These are phyloP conservation scores for Capromys pilorides DNA, from an alignment of 2,797 vertebrate genomes.

Conservation along the genomic window DNA sequence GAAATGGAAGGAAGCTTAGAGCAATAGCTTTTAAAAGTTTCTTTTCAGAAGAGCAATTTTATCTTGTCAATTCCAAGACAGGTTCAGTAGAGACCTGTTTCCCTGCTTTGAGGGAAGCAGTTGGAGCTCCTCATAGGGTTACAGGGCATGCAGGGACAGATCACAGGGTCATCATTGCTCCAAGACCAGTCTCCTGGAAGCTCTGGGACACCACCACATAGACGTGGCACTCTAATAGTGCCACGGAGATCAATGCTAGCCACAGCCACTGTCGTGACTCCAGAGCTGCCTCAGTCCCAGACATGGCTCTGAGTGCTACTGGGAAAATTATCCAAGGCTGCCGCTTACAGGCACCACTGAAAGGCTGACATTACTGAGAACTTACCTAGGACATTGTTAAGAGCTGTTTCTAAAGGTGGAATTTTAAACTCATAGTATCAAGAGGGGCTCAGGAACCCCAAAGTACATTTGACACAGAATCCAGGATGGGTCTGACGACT, in stretches of 20 bases:
- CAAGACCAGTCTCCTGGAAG: background rate
- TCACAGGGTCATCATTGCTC: background rate
- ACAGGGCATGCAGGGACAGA: background rate
- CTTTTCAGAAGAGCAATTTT: constrained; percentile 55
- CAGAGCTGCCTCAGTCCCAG: background rate
- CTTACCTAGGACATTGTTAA: background rate
- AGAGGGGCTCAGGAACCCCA: background rate
- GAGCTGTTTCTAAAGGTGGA: background rate
- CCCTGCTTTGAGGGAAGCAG: constrained; percentile 15
- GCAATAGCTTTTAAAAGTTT: constrained; percentile 24
- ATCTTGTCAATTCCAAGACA: constrained; percentile 1
- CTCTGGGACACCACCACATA: background rate
- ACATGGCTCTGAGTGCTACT: background rate
- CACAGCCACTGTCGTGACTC: background rate
- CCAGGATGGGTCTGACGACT: background rate
- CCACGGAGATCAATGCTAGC: background rate
- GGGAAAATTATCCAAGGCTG: background rate
- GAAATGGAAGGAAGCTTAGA: constrained; percentile 9
- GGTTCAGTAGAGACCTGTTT: background rate
- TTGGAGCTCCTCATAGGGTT: background rate
- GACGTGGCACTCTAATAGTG: no score
- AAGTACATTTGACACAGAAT: background rate
- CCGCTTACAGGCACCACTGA: background rate
- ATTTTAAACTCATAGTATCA: background rate
- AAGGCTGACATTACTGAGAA: background rate